Base-by-base conservation (phyloP, 2,113 vertebrate species). In the Thryonomys swinderianus region DNA sequence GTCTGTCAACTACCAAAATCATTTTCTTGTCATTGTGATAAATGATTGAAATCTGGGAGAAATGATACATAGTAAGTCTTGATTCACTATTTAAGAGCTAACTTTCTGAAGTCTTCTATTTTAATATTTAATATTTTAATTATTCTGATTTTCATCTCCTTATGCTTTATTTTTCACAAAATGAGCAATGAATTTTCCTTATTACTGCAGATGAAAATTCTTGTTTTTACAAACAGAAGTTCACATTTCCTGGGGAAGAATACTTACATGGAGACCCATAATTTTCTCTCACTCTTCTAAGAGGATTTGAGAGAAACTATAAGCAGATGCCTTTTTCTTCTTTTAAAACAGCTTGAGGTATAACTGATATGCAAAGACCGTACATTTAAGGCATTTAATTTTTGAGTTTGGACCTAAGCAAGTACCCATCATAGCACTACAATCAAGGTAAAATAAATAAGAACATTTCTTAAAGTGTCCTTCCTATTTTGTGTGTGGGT, bases 1-100 rank as follows among this genome's bases (percentile, higher is more conserved):
- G 98, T 97, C 99, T 99, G 98, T 99, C 99, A 90, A 99, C 99
- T 79, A 99, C 98, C 84, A 99, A 98, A 97, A 99, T 99, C 88
- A 99, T 99, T 97, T 99, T 99, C 98, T 99, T 99, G 51, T 99
- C 99, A 96, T 99, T 99, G 98, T 99, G 99, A 96, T 99, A 99
- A 97, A 99, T 99, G 82, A 99, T 98, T 91, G 99, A 99, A 97
- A 99, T 99, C 99, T 99, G 97, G 81, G 81, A 97, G 94, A 95
- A 97, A 69, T 91, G 95, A 97, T 25, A n/a, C 1, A 51, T 0
- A 32, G 25, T 37, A 59, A 92, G 14, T 55, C 34, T 76, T 69
- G 40, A 62, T 57, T 32, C 74, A 76, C 21, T 85, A 11, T 21
- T 89, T 95, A 95, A 61, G 42, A 95, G 86, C 40, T 45, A 79